A percentile compares a stretch with the other conserved stretches of the same genome.
These are phyloP conservation scores for Dynastes maya DNA, from an alignment of 2,888 invertebrate genomes.

Conservation along the genomic window DNA sequence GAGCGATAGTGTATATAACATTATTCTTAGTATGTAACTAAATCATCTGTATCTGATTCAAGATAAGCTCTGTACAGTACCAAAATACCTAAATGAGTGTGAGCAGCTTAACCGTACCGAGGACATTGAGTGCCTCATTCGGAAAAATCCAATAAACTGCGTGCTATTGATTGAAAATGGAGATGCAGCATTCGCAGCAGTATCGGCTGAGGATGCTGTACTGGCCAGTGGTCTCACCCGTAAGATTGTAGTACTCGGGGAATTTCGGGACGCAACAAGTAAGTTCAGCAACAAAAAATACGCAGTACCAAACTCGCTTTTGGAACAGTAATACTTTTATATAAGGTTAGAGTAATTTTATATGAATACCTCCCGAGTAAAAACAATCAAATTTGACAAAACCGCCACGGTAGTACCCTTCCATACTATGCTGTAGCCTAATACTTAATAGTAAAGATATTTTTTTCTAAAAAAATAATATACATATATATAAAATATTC, in stretches of 20 bases:
- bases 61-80: conserved; percentile 60
- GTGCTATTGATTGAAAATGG: conserved; percentile 73
- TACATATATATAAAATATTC: too few species aligned
- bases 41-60: conserved; percentile 43
- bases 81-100: conserved; percentile 55
- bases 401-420: too few species aligned
- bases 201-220: conserved; percentile 77
- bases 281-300: conserved; percentile 1
- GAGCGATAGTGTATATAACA: too few species aligned
- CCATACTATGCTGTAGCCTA: too few species aligned
- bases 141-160: conserved; percentile 70
- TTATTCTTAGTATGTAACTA: neutral
- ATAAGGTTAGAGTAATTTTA: too few species aligned
- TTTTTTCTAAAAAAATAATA: too few species aligned
- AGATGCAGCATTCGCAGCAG: conserved; percentile 75
- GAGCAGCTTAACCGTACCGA: conserved; percentile 59
- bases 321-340: too few species aligned
- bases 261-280: conserved; percentile 64
- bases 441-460: too few species aligned
- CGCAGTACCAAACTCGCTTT: too few species aligned
- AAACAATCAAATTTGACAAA: too few species aligned
- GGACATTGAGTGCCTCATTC: conserved; percentile 54
- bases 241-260: conserved; percentile 71
- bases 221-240: conserved; percentile 71
- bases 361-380: too few species aligned